phyloP scores from a whole-genome alignment of 2,888 invertebrate genomes.

The Drosophila nr. perissopoda region DNA sequence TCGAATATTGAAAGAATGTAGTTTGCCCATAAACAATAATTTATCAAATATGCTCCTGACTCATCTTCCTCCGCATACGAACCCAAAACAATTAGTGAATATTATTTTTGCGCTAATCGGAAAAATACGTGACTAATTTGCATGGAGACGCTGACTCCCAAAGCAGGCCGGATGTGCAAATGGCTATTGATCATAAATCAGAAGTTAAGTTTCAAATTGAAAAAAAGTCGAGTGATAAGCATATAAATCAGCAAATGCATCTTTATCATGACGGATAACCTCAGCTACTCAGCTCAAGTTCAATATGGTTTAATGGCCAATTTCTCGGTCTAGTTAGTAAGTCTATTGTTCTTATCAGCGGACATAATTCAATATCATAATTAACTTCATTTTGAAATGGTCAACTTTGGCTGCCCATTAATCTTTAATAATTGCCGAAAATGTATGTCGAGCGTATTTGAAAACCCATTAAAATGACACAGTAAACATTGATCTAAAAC shows the following conservation, averaged over 20 bases:
- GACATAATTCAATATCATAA: conserved; percentile 62
- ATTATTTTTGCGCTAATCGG: conserved; percentile 58
- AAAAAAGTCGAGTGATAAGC: conserved; percentile 7
- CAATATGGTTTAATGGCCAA: conserved; percentile 37
- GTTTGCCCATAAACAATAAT: conserved; percentile 14
- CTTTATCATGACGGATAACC: conserved; percentile 16
- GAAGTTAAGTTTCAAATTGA: not conserved
- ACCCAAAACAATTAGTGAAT: conserved; percentile 24
- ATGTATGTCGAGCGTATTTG: conserved; percentile 78
- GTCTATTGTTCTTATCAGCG: conserved; percentile 42
- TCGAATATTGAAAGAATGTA: not conserved
- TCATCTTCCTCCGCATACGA: conserved; percentile 47
- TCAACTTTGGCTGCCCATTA: conserved; percentile 68
- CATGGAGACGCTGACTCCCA: conserved; percentile 17
- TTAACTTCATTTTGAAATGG: conserved; percentile 52
- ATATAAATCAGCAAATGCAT: not conserved
- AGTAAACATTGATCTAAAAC: conserved; percentile 53
- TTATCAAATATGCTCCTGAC: conserved; percentile 43
- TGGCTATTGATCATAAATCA: conserved; percentile 46
- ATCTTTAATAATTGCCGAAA: conserved; percentile 80
- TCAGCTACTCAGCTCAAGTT: conserved; percentile 15
- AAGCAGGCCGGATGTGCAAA: conserved; percentile 59
- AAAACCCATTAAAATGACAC: conserved; percentile 68
- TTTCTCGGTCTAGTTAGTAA: conserved; percentile 50
- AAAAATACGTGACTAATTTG: conserved; percentile 75